Evolutionary conservation across 2,113 vertebrate genomes (phyloP).

Genomic region (Aythya baeri): DNA sequence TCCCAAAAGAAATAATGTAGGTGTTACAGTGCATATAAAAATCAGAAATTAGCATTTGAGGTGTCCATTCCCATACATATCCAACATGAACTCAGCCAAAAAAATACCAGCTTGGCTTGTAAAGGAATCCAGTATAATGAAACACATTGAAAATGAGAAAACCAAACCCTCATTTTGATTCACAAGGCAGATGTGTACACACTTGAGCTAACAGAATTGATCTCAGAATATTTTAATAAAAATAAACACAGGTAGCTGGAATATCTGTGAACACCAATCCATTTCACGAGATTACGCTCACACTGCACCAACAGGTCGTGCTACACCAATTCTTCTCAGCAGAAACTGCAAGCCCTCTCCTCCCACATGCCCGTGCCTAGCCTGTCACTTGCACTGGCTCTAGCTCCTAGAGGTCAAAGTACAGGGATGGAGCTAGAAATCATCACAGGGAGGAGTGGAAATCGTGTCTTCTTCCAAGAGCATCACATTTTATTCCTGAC

Average conservation of each 20-base stretch:
- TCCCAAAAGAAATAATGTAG: background rate
- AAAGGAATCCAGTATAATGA: conserved; percentile 48
- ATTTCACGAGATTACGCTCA: background rate
- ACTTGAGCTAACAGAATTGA: background rate
- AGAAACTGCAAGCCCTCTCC: background rate
- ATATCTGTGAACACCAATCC: background rate
- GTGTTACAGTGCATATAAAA: background rate
- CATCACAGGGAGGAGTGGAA: background rate
- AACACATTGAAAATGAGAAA: conserved; percentile 43
- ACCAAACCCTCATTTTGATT: conserved; percentile 32
- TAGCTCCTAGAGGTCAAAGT: background rate
- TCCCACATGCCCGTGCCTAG: rapidly evolving
- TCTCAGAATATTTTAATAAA: background rate
- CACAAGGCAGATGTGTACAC: background rate
- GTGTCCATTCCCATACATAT: background rate
- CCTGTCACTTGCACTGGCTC: background rate
- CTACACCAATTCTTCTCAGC: background rate
- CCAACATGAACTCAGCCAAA: conserved; percentile 19
- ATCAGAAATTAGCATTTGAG: conserved; percentile 14
- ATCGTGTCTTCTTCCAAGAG: background rate
- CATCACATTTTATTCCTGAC: background rate
- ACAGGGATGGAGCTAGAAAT: background rate
- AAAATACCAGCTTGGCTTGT: conserved; percentile 39
- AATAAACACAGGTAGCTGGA: background rate
- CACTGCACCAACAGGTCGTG: background rate